phyloP scores from a whole-genome alignment of 1,140 invertebrate genomes.

The Agrilus planipennis region DNA sequence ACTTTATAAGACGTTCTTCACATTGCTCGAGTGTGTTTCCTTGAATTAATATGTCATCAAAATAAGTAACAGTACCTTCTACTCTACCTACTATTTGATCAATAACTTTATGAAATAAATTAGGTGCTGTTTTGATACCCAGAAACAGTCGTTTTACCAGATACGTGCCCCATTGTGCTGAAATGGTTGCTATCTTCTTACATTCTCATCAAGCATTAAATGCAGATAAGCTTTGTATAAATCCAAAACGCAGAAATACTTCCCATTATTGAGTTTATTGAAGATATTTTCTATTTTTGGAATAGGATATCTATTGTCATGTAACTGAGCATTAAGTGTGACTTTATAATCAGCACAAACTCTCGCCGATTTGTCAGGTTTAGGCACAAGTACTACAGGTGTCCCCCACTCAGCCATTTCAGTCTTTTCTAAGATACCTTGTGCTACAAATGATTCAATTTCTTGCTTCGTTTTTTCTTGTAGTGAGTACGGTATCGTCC shows the following conservation, averaged over 20 bases:
- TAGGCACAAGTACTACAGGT: conserved; percentile 32
- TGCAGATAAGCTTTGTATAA: conserved; percentile 25
- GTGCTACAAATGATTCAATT: too few species aligned
- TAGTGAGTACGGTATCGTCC: too few species aligned
- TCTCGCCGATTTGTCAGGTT: conserved; percentile 28
- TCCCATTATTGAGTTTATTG: conserved; percentile 11
- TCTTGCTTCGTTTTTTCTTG: too few species aligned
- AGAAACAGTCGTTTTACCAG: conserved; percentile 34
- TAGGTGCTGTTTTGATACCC: conserved; percentile 37
- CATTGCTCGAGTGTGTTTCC: conserved; percentile 11
- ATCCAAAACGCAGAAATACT: conserved; percentile 21
- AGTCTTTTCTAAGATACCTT: conserved; percentile 19
- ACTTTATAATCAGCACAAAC: conserved; percentile 33
- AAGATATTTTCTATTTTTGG: conserved; percentile 21
- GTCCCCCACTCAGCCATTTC: conserved; percentile 33
- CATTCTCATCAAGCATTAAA: conserved; percentile 17
- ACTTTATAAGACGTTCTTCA: conserved; percentile 4
- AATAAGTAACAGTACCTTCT: conserved; percentile 7
- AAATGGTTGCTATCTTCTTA: conserved; percentile 11
- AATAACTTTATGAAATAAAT: conserved; percentile 41
- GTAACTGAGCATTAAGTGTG: conserved; percentile 16
- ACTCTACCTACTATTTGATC: conserved; percentile 20
- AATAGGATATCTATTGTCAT: conserved; percentile 17
- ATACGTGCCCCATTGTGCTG: conserved; percentile 21
- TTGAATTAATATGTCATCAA: conserved; percentile 16